Evolutionary conservation across 2,113 vertebrate genomes (phyloP).

Genomic region (Gopherus flavomarginatus): DNA sequence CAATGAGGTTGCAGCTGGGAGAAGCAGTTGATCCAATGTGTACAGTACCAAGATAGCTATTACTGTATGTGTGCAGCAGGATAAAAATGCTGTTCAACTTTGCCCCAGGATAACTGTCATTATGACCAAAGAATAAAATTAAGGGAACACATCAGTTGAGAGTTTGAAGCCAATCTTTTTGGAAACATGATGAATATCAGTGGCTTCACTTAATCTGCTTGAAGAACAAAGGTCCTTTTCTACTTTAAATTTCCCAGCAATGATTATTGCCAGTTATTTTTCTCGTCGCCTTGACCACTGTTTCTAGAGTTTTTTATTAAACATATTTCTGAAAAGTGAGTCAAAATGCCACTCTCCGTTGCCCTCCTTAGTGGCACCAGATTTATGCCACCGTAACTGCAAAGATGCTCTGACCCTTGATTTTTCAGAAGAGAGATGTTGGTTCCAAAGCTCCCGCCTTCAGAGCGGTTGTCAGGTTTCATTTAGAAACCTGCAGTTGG

Average conservation of each 20-base stretch:
- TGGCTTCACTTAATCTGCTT: constrained; percentile 67
- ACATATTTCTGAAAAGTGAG: constrained; percentile 66
- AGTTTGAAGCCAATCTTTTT: constrained; percentile 70
- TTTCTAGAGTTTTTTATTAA: constrained; percentile 63
- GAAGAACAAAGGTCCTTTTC: constrained; percentile 72
- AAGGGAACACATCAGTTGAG: constrained; percentile 49
- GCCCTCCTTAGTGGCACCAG: constrained; percentile 37
- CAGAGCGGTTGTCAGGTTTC: background rate
- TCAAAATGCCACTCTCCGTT: constrained; percentile 60
- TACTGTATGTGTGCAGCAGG: background rate
- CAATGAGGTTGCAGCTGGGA: rapidly evolving
- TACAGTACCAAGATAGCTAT: background rate
- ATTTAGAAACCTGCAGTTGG: background rate
- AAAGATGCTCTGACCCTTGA: constrained; percentile 14
- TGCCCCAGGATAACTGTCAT: constrained; percentile 45
- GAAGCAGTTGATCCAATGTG: rapidly evolving
- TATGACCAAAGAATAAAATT: constrained; percentile 63
- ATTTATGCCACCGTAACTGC: background rate
- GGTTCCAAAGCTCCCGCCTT: constrained; percentile 16
- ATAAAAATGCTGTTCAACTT: constrained; percentile 19
- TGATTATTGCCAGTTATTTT: constrained; percentile 72
- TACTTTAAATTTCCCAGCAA: constrained; percentile 74
- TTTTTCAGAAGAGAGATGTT: constrained; percentile 14
- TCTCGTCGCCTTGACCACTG: constrained; percentile 65
- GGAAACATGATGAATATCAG: constrained; percentile 70